phyloP scores from a whole-genome alignment of 2,113 vertebrate species.

The Caracal caracal region DNA sequence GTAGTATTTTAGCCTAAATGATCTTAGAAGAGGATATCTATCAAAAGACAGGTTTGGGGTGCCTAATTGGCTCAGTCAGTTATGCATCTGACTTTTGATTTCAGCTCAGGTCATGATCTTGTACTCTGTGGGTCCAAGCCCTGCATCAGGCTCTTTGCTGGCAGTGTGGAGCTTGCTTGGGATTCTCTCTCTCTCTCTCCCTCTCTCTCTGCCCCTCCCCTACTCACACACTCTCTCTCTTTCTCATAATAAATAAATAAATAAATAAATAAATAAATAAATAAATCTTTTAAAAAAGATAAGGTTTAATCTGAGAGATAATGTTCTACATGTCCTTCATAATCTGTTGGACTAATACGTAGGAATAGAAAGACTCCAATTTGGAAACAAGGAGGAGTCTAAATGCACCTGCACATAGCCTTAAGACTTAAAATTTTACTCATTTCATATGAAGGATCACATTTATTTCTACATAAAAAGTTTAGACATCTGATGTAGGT shows the following conservation, averaged over 20 bases:
- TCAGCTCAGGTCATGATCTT: too few species aligned
- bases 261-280: too few species aligned
- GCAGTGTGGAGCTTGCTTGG: too few species aligned
- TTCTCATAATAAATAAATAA: too few species aligned
- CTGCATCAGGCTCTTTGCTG: too few species aligned
- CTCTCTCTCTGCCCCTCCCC: too few species aligned
- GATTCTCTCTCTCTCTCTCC: too few species aligned
- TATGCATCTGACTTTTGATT: too few species aligned
- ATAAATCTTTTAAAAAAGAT: background rate
- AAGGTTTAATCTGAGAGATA: conserved; percentile 42
- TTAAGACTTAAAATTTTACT: conserved; percentile 1
- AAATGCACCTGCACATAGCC: background rate
- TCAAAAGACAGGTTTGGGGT: background rate
- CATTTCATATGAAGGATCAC: conserved; percentile 5
- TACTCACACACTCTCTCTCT: too few species aligned
- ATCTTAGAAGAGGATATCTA: background rate
- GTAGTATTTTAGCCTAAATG: conserved; percentile 27
- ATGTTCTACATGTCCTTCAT: background rate
- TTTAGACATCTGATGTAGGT: background rate
- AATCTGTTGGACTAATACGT: background rate
- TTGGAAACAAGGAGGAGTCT: background rate
- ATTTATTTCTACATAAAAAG: conserved; percentile 49
- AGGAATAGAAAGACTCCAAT: background rate
- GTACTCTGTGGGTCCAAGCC: too few species aligned
- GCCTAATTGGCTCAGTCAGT: too few species aligned